Evolutionary conservation across 2,888 invertebrate species (phyloP), one percentile per base, ranked within the genome.

Genomic region (Pemphredon lugubris): DNA sequence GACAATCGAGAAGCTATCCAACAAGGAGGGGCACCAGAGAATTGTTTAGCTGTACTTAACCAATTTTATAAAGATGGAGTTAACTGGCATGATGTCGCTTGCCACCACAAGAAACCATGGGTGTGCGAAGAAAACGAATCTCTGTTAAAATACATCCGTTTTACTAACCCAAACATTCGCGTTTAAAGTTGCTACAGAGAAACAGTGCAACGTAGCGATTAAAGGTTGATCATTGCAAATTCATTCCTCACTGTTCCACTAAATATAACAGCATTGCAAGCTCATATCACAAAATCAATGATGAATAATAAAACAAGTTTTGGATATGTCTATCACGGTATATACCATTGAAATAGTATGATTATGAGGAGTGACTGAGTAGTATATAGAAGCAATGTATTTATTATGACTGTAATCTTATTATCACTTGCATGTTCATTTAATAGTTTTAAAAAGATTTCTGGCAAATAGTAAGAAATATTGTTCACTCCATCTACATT

Each of bases 21-120:
- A 39, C 73, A 76, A 90, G 94, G 94, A 21, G 96, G 96, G 50
- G 96, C 96, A 1, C 93, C 94, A 23, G 97, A 97, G 90, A 96
- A 96, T 89, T 97, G 96, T 86, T 89, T 97, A 74, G 96, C 96
- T 0, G 92, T 97, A 75, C 91, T 97, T 54, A 97, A 97, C 91
- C 95, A 96, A 89, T 96, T 96, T 92, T 97, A 97, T 92, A 95
- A 96, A 83, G 96, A 97, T 85, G 96, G 96, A 23, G 94, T 96
- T 51, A 95, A 96, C 90, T 96, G 96, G 96, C 97, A 97, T 87
- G 92, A 97, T 87, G 96, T 96, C 50, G 96, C 96, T 72, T 97
- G 97, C 88, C 96, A 96, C 88, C 97, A 97, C 89, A 93, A 94
- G 88, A 97, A 97, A 90, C 94, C 96, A 0, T 96, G 95, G 91